Conservation (phyloP, 2,113 vertebrate species). For the Serinus canaria region DNA sequence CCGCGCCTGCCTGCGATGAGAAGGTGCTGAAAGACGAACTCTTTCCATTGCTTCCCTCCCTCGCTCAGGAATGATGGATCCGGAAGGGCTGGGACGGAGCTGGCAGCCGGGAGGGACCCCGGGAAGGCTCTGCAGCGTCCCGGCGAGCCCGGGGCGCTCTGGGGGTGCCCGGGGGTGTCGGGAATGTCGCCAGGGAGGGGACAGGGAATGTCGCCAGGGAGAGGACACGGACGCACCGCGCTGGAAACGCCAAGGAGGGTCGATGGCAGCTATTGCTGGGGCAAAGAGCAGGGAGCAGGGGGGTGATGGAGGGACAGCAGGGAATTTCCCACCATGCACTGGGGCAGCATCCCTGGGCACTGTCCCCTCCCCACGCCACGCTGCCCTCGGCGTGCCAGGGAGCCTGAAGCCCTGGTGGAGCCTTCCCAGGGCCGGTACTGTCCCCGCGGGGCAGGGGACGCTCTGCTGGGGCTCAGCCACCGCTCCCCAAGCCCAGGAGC, state of each 20-base stretch:
- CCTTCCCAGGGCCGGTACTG: accelerated
- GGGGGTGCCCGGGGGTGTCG: accelerated
- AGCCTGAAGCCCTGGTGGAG: accelerated
- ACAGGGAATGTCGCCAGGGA: background rate
- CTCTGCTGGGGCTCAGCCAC: background rate
- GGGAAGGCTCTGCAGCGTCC: background rate
- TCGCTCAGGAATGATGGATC: background rate
- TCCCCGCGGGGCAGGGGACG: background rate
- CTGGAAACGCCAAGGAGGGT: accelerated
- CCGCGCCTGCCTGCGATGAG: constrained; percentile 9
- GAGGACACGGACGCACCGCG: accelerated
- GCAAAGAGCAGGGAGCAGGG: background rate
- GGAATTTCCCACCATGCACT: constrained; percentile 38
- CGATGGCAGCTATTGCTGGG: accelerated
- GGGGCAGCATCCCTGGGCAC: background rate
- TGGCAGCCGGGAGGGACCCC: background rate
- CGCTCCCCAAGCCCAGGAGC: accelerated
- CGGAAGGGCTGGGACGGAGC: background rate
- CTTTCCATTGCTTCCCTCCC: background rate
- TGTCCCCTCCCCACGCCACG: background rate
- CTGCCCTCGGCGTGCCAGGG: background rate
- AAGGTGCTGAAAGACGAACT: constrained; percentile 29
- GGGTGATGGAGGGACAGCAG: background rate
- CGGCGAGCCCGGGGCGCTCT: accelerated
- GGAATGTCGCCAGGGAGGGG: background rate